Percentiles rank a stretch among this genome's conserved stretches.
phyloP scores from a whole-genome alignment of 2,113 vertebrate species.

The Ifrita kowaldi region DNA sequence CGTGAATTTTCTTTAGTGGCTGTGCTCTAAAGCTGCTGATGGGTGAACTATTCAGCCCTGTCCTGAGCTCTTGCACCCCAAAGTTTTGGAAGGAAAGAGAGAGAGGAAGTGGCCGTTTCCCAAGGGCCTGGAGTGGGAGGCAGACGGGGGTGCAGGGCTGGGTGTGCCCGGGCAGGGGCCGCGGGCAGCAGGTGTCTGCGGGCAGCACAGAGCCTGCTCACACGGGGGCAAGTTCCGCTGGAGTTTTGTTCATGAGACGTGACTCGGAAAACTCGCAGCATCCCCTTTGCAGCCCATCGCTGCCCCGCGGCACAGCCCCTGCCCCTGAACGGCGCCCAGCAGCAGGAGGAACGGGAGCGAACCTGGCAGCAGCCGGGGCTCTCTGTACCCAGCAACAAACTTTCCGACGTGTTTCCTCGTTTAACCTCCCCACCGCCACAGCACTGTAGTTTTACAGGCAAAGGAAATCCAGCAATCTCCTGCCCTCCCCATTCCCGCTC shows the following conservation, averaged over 20 bases:
- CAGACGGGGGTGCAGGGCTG: background rate
- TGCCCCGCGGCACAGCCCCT: background rate
- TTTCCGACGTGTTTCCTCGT: background rate
- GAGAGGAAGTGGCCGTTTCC: background rate
- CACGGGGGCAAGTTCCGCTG: background rate
- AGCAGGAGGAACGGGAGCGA: background rate
- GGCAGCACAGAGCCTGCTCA: background rate
- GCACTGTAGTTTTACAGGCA: background rate
- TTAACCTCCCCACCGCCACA: background rate
- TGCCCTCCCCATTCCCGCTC: background rate
- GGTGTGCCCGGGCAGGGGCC: background rate
- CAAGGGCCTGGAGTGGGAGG: background rate
- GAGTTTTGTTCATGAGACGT: background rate
- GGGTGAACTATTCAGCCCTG: background rate
- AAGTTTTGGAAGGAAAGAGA: background rate
- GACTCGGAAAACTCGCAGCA: background rate
- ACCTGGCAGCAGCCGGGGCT: background rate
- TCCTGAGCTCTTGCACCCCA: background rate
- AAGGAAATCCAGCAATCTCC: background rate
- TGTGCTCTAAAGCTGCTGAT: background rate
- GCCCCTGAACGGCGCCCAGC: background rate
- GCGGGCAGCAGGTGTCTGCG: constrained; percentile 20
- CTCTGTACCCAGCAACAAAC: background rate
- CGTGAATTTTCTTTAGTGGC: constrained; percentile 48
- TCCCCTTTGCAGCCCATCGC: background rate